Base-by-base conservation (phyloP, 2,888 invertebrate species). In the Cheilosia vernalis region DNA sequence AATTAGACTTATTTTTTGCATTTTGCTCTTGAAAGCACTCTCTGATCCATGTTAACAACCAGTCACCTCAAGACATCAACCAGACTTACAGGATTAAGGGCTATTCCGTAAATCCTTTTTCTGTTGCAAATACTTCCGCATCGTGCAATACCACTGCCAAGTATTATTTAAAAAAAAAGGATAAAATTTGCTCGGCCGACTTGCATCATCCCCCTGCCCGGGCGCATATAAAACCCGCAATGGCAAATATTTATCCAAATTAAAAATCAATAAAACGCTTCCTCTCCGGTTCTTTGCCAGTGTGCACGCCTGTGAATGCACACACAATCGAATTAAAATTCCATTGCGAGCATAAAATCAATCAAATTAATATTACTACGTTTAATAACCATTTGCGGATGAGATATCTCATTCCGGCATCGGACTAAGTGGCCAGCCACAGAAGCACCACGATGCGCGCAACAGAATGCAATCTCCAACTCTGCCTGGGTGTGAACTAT, bases 301-400 rank as follows among this genome's bases (percentile, higher is more conserved):
- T 10, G n/a, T 21, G 24, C 3, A 24, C 24, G 24, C 24, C 24
- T 24, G 24, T 24, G 24, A n/a, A 15, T n/a, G 13, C 67, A 64
- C 21, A 61, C 53, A 37, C 19, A 44, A 73, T 51, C 47, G 47
- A 72, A 81, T 85, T 77, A 72, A 85, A 85, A 85, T 85, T 77
- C 81, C 85, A 81, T 67, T 67, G 76, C 61, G 17, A 81, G 85
- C 81, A 77, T 85, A 85, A 85, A 85, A 85, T 85, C 81, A 85
- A 85, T 85, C 85, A 85, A 81, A 85, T 85, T 85, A 81, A 76
- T 85, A 85, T 72, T 85, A 81, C 77, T 81, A 72, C 80, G 56
- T 63, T 85, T 85, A 85, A 85, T 85, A 85, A 72, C 85, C 81
- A 85, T 85, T 85, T 81, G 81, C 76, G 76, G 85, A 76, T 24